Conservation (phyloP, 2,113 vertebrate genomes). For the Morone saxatilis region DNA sequence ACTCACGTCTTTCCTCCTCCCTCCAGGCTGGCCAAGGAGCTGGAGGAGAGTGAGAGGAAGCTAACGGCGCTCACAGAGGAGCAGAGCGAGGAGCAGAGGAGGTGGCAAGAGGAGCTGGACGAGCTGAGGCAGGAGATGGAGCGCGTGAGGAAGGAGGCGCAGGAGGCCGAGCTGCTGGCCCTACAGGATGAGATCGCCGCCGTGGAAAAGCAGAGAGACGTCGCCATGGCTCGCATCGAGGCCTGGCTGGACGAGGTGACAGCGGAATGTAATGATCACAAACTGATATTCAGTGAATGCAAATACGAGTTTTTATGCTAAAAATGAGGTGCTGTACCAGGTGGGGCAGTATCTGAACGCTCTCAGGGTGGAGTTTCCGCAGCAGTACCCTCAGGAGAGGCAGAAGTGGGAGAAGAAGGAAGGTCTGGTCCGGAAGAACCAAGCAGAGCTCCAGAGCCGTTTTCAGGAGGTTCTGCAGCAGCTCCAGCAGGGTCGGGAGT, state of each 20-base stretch:
- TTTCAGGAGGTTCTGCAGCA: conserved; percentile 90
- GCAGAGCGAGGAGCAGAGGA: conserved; percentile 62
- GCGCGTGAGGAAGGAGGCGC: conserved; percentile 50
- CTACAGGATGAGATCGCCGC: conserved; percentile 83
- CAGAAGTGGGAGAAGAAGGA: conserved; percentile 78
- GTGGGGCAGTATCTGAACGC: conserved; percentile 84
- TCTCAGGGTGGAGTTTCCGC: conserved; percentile 75
- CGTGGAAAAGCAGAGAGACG: conserved; percentile 89
- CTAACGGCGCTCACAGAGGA: conserved; percentile 55
- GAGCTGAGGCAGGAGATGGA: conserved; percentile 71
- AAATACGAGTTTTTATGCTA: not conserved
- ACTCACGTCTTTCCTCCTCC: not conserved
- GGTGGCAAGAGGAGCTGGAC: conserved; percentile 69
- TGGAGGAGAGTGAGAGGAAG: conserved; percentile 60
- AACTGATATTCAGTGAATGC: not conserved
- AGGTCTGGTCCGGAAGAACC: conserved; percentile 45
- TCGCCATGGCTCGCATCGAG: conserved; percentile 87
- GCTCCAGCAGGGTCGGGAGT: conserved; percentile 87
- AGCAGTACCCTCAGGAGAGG: conserved; percentile 53
- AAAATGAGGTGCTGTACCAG: conserved; percentile 25
- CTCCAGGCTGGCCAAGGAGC: conserved; percentile 63
- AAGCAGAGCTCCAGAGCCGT: conserved; percentile 81
- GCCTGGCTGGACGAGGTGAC: conserved; percentile 89
- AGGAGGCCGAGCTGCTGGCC: conserved; percentile 53
- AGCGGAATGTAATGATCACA: not conserved